Evolutionary conservation across 2,888 invertebrate species (phyloP).

Genomic region (Meteorus colon): DNA sequence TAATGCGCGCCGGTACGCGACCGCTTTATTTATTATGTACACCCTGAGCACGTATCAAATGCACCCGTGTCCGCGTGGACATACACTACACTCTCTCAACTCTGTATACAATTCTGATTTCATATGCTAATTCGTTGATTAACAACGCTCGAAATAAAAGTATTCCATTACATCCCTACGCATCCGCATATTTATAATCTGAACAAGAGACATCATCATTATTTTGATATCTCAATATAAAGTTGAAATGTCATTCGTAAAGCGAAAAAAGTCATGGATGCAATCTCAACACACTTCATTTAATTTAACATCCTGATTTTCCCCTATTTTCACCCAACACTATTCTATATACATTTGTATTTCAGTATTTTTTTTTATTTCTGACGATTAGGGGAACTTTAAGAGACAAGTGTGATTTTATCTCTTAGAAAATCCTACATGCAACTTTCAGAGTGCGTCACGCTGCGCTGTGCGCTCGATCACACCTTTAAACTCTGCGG

Average conservation of each 20-base stretch:
- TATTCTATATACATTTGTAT: not conserved
- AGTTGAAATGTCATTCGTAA: not conserved
- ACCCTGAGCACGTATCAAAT: constrained; percentile 52
- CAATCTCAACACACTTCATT: not conserved
- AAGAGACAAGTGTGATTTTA: constrained; percentile 40
- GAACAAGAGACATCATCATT: constrained; percentile 1
- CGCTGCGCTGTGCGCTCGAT: constrained; percentile 64
- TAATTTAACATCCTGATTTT: not conserved
- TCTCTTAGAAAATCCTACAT: constrained; percentile 28
- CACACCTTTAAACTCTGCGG: constrained; percentile 67
- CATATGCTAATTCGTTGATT: constrained; percentile 68
- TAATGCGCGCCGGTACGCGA: constrained; percentile 61
- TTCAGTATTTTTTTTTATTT: not conserved
- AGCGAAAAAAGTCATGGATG: not conserved
- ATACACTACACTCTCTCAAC: constrained; percentile 60
- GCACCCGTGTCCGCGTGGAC: constrained; percentile 40
- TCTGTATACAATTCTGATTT: constrained; percentile 33
- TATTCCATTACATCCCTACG: constrained; percentile 24
- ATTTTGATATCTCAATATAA: not conserved
- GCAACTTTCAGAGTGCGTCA: constrained; percentile 54
- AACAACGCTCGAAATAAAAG: constrained; percentile 55
- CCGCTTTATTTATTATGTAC: constrained; percentile 65
- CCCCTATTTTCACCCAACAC: constrained; percentile 8
- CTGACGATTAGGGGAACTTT: constrained; percentile 19
- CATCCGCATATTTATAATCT: constrained; percentile 15